Evolutionary conservation across 2,797 vertebrate genomes (phyloP).

Genomic region (Glyptemys insculpta): DNA sequence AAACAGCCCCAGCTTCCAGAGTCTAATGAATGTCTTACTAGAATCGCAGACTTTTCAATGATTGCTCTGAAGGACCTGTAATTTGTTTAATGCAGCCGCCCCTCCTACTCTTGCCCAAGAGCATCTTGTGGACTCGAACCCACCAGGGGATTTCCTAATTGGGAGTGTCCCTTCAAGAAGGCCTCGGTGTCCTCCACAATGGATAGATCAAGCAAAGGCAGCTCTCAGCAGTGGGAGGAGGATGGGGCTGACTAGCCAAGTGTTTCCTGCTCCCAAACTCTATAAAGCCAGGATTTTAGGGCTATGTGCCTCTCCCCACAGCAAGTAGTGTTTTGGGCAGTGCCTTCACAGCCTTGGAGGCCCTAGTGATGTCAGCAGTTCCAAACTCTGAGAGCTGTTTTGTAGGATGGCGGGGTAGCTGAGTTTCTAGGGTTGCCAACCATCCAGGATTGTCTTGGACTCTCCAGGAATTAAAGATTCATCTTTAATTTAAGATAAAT

Average conservation of each 20-base stretch:
- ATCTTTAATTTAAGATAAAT: too few species aligned
- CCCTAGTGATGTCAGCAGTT: not conserved
- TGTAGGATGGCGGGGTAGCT: not conserved
- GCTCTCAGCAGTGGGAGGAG: not conserved
- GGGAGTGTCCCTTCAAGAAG: not conserved
- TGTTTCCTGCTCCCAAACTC: not conserved
- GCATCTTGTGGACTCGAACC: not conserved
- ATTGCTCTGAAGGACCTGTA: not conserved
- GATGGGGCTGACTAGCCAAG: not conserved
- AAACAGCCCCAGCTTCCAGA: rapidly evolving
- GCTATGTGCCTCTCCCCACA: rapidly evolving
- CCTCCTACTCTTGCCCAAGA: not conserved
- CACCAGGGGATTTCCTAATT: not conserved
- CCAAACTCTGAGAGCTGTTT: not conserved
- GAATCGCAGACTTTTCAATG: not conserved
- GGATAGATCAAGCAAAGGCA: not conserved
- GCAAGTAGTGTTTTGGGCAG: not conserved
- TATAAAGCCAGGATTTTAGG: not conserved
- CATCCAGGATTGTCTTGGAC: too few species aligned
- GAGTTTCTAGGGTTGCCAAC: too few species aligned
- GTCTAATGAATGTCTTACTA: not conserved
- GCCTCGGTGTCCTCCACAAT: not conserved
- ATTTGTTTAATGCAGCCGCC: not conserved
- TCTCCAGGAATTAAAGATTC: too few species aligned
- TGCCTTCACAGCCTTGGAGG: too few species aligned